A percentile compares a stretch with the other conserved stretches of the same genome.
These are phyloP conservation scores for Platycheirus albimanus DNA, from an alignment of 2,888 invertebrate species.

Conservation along the genomic window DNA sequence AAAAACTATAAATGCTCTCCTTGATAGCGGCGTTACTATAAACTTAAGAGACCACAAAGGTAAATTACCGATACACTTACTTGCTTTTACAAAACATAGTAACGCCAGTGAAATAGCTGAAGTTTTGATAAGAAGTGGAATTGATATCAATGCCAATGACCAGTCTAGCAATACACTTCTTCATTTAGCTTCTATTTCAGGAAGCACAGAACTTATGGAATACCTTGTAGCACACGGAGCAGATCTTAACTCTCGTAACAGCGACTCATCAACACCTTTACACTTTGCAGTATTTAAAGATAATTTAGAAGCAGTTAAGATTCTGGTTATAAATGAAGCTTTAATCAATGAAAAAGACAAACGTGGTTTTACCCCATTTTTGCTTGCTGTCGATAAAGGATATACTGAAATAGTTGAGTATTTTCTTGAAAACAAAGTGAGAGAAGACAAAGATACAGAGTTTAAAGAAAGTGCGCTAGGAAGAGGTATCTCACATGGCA, in stretches of 20 bases:
- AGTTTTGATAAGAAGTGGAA: neutral
- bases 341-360: constrained; percentile 5
- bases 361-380: constrained; percentile 17
- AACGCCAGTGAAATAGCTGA: neutral
- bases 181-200: constrained; percentile 52
- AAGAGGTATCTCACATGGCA: constrained; percentile 49
- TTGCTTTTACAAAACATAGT: neutral
- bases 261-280: too few relatives aligned
- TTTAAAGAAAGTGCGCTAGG: constrained; percentile 21
- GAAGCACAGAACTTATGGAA: constrained; percentile 35
- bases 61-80: neutral
- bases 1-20: neutral
- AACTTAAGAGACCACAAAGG: neutral
- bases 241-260: constrained; percentile 58
- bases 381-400: constrained; percentile 3
- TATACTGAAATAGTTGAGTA: constrained; percentile 1
- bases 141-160: neutral
- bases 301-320: constrained; percentile 35
- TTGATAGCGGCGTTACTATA: neutral
- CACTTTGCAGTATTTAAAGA: constrained; percentile 70
- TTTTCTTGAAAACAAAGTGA: too few relatives aligned
- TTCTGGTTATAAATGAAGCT: constrained; percentile 24
- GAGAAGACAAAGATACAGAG: too few relatives aligned
- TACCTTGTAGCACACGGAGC: constrained; percentile 53
- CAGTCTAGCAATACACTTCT: constrained; percentile 41